These are phyloP conservation scores for Crambe crambe DNA, from an alignment of 37 sponge, comb jelly and placozoan genomes.

Conservation along the genomic window DNA sequence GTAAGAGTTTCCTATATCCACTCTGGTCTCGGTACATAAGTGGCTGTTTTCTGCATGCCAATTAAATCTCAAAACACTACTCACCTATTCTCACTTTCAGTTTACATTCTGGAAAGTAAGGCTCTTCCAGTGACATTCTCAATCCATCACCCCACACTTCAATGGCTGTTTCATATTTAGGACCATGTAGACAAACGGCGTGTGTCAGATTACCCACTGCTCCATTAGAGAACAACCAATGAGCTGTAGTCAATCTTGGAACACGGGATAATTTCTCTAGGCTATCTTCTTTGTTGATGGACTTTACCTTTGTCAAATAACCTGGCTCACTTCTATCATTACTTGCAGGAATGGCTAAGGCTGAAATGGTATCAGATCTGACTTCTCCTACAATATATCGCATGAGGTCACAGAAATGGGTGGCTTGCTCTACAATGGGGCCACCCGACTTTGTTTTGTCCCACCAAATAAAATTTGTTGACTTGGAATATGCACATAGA, in stretches of 20 bases:
- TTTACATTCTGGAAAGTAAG: conserved; percentile 67
- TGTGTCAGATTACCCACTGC: conserved; percentile 79
- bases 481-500: conserved; percentile 62
- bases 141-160: conserved; percentile 89
- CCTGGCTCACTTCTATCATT: conserved; percentile 42
- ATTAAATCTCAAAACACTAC: too few species aligned
- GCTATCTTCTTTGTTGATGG: conserved; percentile 36
- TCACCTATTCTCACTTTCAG: conserved; percentile 50
- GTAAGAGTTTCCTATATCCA: too few species aligned
- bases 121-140: conserved; percentile 65
- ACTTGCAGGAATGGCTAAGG: conserved; percentile 32
- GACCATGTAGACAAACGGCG: conserved; percentile 52
- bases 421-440: conserved; percentile 91
- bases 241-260: conserved; percentile 64
- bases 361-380: not conserved
- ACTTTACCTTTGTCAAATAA: conserved; percentile 45
- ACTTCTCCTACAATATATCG: conserved; percentile 81
- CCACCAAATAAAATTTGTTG: conserved; percentile 76
- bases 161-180: conserved; percentile 65
- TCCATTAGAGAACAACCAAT: conserved; percentile 63
- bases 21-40: too few species aligned
- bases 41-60: too few species aligned
- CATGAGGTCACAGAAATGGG: conserved; percentile 88
- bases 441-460: conserved; percentile 67
- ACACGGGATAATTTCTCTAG: conserved; percentile 38